phyloP scores from a whole-genome alignment of 2,888 invertebrate species.

The Drosophila robusta region DNA sequence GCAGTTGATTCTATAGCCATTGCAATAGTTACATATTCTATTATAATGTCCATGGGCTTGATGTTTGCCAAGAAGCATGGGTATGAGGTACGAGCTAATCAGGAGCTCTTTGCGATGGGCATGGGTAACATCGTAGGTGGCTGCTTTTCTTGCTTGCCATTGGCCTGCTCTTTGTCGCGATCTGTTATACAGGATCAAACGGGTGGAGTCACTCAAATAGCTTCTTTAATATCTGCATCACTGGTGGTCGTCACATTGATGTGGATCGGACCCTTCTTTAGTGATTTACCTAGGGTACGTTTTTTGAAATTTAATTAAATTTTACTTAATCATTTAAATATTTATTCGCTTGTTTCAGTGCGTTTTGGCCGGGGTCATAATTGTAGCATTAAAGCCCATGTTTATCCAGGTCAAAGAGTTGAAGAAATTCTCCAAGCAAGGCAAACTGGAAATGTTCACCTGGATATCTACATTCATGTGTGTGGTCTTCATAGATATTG shows the following conservation, averaged over 20 bases:
- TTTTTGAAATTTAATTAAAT: not conserved
- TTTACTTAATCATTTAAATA: not conserved
- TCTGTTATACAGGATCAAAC: slow-evolving; percentile 91
- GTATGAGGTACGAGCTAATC: slow-evolving; percentile 90
- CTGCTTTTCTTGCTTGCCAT: slow-evolving; percentile 89
- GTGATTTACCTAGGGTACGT: slow-evolving; percentile 89
- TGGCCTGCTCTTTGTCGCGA: slow-evolving; percentile 88
- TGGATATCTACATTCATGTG: slow-evolving; percentile 91
- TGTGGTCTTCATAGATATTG: slow-evolving; percentile 91
- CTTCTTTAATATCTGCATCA: slow-evolving; percentile 90
- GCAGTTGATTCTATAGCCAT: slow-evolving; percentile 88
- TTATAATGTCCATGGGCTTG: slow-evolving; percentile 90
- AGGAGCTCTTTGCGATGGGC: slow-evolving; percentile 90
- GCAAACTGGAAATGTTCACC: slow-evolving; percentile 89
- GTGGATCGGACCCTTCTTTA: slow-evolving; percentile 93
- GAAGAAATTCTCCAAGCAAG: slow-evolving; percentile 88
- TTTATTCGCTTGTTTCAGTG: slow-evolving; percentile 83
- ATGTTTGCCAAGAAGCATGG: slow-evolving; percentile 90
- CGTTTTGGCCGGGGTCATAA: slow-evolving; percentile 89
- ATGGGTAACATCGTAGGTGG: slow-evolving; percentile 89
- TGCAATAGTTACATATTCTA: slow-evolving; percentile 90
- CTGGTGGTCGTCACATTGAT: slow-evolving; percentile 91
- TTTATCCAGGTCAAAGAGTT: slow-evolving; percentile 89
- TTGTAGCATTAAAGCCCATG: slow-evolving; percentile 92
- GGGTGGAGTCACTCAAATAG: slow-evolving; percentile 92